phyloP scores from a whole-genome alignment of 64 coral and sea anemone genomes.

The Actinia tenebrosa region DNA sequence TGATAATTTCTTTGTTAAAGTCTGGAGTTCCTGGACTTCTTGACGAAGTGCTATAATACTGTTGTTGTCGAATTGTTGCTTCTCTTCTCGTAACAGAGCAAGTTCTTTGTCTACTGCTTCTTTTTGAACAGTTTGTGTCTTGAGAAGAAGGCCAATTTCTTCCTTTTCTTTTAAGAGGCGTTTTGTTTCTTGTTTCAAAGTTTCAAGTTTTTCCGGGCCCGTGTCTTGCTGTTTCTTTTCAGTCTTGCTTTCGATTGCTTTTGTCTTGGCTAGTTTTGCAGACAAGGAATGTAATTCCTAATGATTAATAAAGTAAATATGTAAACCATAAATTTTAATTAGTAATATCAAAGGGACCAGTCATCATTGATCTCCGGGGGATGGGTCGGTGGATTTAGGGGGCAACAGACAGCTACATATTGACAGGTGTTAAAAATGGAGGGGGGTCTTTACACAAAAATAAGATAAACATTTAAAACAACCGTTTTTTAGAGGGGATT shows the following conservation, averaged over 20 bases:
- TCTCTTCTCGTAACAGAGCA: slow-evolving; percentile 32
- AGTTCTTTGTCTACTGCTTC: slow-evolving; percentile 4
- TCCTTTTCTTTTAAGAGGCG: slow-evolving; percentile 38
- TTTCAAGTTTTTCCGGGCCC: slow-evolving; percentile 9
- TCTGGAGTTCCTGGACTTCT: neutral
- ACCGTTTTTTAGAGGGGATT: too few relatives aligned
- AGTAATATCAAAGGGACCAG: too few relatives aligned
- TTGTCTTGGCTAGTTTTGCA: neutral
- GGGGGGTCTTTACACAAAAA: too few relatives aligned
- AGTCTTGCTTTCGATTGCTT: neutral
- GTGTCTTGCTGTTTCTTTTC: neutral
- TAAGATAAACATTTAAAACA: too few relatives aligned
- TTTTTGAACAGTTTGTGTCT: neutral
- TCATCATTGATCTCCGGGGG: too few relatives aligned
- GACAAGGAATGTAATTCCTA: slow-evolving; percentile 17
- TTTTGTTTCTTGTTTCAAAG: slow-evolving; percentile 32
- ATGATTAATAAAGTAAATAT: neutral
- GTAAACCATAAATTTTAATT: too few relatives aligned
- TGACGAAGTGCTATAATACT: neutral
- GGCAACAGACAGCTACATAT: too few relatives aligned
- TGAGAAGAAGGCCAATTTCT: slow-evolving; percentile 20
- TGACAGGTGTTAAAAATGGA: too few relatives aligned
- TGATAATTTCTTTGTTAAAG: neutral
- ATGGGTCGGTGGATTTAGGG: too few relatives aligned
- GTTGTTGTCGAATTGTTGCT: slow-evolving; percentile 19